Evolutionary conservation across 2,797 vertebrate genomes (phyloP), one percentile per base, ranked within the genome.

Genomic region (Balearica regulorum): DNA sequence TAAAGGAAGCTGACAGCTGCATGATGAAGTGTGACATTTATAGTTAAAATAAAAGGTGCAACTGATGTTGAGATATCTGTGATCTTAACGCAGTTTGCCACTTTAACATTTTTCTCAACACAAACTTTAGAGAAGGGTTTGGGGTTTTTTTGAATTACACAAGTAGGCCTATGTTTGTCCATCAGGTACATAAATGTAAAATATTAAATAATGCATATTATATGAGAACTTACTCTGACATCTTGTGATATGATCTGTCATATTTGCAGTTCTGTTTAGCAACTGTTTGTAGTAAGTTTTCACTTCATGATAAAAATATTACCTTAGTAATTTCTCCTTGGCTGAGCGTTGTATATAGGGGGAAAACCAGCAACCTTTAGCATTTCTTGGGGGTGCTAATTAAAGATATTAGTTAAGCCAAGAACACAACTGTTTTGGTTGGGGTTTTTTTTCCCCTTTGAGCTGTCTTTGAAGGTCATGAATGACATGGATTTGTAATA

Each of bases 1-100:
- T 96, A 96, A 96, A 92, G 82, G 68, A 95, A 94, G 48, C 76
- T 97, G 97, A 96, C 94, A 97, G 97, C 93, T 90, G 80, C 93
- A 91, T 96, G 96, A 96, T 96, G 90, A 96, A 97, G 93, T 94
- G 68, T 96, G 97, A 96, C 97, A 97, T 97, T 96, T 96, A 87
- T 86, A 96, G 93, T 97, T 97, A 96, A 95, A 96, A 96, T 94
- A 95, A 94, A 97, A 97, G 87, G 68, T 96, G 92, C 81, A 76
- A 55, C 83, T 91, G 95, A 95, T 2, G 43, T 60, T 60, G 93
- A 88, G 88, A 54, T 85, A 88, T 60, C 64, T 93, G 81, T 96
- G 97, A 97, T 95, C 84, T 83, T 97, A 97, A 96, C 4, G 0
- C 79, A 80, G 11, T 97, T 96, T 97, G 97, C 96, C 96, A 97